A percentile compares a stretch with the other conserved stretches of the same genome.
phyloP scores from a whole-genome alignment of 2,888 invertebrate species.

The Drymonia ruficornis region DNA sequence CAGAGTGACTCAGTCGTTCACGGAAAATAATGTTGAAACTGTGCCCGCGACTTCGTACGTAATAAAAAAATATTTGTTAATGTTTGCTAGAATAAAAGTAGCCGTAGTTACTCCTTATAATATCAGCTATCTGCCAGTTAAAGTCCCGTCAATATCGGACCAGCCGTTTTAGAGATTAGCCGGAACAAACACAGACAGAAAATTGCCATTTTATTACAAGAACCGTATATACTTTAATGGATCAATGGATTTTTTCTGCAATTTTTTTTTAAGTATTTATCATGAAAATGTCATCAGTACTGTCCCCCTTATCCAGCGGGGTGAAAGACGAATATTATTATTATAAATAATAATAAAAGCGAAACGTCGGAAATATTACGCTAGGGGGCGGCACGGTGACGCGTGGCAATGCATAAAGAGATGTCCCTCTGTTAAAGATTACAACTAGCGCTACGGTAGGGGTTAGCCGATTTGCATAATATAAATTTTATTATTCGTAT shows the following conservation, averaged over 20 bases:
- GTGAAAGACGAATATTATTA: slow-evolving; percentile 39
- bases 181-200: too few relatives aligned
- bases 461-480: slow-evolving; percentile 39
- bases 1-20: too few relatives aligned
- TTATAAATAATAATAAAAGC: slow-evolving; percentile 41
- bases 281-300: not conserved
- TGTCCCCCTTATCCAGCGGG: slow-evolving; percentile 11
- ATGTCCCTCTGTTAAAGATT: slow-evolving; percentile 40
- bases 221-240: too few relatives aligned
- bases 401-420: slow-evolving; percentile 60
- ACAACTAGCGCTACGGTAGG: slow-evolving; percentile 16
- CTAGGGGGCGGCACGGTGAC: slow-evolving; percentile 33
- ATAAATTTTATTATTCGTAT: slow-evolving; percentile 34
- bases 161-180: too few relatives aligned
- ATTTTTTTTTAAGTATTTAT: not conserved
- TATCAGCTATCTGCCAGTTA: too few relatives aligned
- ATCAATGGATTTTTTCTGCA: not conserved
- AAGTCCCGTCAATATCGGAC: too few relatives aligned
- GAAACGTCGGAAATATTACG: slow-evolving; percentile 57
- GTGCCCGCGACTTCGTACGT: too few relatives aligned
- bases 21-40: too few relatives aligned
- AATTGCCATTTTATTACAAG: too few relatives aligned
- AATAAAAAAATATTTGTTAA: too few relatives aligned
- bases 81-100: too few relatives aligned
- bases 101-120: too few relatives aligned